These are phyloP conservation scores for Drosophila melanocephala DNA, from an alignment of 2,888 invertebrate species.

Conservation along the genomic window DNA sequence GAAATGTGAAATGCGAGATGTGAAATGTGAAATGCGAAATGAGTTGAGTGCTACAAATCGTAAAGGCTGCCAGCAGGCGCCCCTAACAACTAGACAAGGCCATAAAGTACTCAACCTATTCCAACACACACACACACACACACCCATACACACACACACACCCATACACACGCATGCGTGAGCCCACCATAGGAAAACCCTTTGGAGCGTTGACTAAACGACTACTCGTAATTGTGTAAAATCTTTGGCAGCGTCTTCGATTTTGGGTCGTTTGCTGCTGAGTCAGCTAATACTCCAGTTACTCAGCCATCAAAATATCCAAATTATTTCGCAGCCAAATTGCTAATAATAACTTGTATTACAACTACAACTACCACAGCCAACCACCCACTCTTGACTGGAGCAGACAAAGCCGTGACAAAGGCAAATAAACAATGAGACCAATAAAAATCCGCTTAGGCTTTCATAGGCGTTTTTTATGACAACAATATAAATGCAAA, in stretches of 20 bases:
- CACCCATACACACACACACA: conserved; percentile 2
- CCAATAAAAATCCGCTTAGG: conserved; percentile 82
- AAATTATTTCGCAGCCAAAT: conserved; percentile 77
- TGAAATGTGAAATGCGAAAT: conserved; percentile 73
- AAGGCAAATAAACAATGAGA: conserved; percentile 79
- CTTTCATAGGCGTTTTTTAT: conserved; percentile 84
- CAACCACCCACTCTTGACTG: not conserved
- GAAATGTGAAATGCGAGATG: conserved; percentile 64
- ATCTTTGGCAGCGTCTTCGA: conserved; percentile 52
- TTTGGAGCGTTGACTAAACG: conserved; percentile 37
- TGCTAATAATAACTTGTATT: conserved; percentile 81
- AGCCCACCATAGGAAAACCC: conserved; percentile 26
- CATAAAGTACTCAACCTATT: conserved; percentile 53
- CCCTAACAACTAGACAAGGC: conserved; percentile 63
- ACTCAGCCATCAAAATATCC: conserved; percentile 69
- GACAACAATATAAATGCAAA: conserved; percentile 83
- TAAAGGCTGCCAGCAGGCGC: conserved; percentile 60
- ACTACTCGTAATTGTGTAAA: conserved; percentile 58
- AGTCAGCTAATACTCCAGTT: conserved; percentile 49
- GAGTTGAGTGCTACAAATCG: conserved; percentile 80
- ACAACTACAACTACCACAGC: conserved; percentile 45
- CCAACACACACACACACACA: conserved; percentile 15
- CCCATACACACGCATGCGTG: not conserved
- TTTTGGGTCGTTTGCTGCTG: conserved; percentile 48
- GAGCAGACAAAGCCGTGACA: conserved; percentile 70